Conservation (phyloP, 2,113 vertebrate species). For the Ovibos moschatus region DNA sequence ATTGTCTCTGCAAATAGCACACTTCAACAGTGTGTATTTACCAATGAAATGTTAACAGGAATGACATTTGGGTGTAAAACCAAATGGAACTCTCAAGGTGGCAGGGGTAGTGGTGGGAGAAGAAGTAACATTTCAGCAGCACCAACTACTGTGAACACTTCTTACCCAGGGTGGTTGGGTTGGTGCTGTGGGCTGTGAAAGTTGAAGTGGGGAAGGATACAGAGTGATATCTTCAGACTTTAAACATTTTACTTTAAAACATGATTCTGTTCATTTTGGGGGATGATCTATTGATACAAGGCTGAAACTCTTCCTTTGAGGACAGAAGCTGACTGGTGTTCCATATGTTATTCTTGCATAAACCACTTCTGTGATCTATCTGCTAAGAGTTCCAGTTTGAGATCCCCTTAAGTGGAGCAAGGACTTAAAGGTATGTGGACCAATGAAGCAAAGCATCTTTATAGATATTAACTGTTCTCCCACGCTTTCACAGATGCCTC, state of each 20-base stretch:
- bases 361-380: not conserved
- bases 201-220: not conserved
- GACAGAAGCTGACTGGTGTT: rapidly evolving
- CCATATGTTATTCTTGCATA: not conserved
- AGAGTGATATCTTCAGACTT: not conserved
- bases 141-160: not conserved
- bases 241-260: not conserved
- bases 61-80: slow-evolving; percentile 49
- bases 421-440: not conserved
- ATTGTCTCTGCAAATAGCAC: slow-evolving; percentile 24
- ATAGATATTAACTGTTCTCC: not conserved
- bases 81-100: not conserved
- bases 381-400: not conserved
- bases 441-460: rapidly evolving
- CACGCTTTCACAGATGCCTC: not conserved
- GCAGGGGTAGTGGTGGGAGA: not conserved
- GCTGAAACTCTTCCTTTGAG: not conserved
- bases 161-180: not conserved
- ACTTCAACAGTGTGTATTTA: not conserved
- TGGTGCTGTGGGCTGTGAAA: not conserved
- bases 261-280: not conserved
- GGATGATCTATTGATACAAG: not conserved
- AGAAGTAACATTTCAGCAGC: slow-evolving; percentile 26
- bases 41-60: slow-evolving; percentile 41
- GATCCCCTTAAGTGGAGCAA: not conserved